phyloP scores from a whole-genome alignment of 1,140 invertebrate genomes.

The Drosophila punjabiensis region DNA sequence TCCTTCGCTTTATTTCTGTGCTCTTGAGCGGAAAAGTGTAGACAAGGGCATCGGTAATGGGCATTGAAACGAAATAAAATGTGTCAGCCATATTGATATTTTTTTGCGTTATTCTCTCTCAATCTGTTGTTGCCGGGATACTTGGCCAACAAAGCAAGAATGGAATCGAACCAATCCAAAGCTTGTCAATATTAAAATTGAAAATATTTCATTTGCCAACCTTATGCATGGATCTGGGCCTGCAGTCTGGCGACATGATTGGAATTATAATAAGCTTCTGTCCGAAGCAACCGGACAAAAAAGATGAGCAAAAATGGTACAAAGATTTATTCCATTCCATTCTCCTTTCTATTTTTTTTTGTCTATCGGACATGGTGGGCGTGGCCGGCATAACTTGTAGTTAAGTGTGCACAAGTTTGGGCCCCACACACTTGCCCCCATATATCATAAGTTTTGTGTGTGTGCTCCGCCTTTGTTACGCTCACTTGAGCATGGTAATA shows the following conservation, averaged over 20 bases:
- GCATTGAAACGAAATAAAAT: constrained; percentile 57
- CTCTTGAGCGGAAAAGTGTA: constrained; percentile 52
- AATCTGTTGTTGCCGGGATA: constrained; percentile 33
- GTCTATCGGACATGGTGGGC: constrained; percentile 27
- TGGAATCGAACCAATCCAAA: constrained; percentile 12
- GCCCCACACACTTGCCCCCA: constrained; percentile 3
- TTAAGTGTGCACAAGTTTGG: constrained; percentile 42
- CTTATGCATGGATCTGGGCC: constrained; percentile 35
- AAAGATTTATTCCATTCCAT: constrained; percentile 53
- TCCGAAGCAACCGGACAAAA: neutral
- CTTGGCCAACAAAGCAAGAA: constrained; percentile 5
- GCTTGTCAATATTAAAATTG: constrained; percentile 72
- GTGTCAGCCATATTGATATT: constrained; percentile 50
- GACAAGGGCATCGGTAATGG: constrained; percentile 61
- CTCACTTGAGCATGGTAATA: constrained; percentile 56
- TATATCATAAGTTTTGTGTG: constrained; percentile 59
- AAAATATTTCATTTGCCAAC: constrained; percentile 62
- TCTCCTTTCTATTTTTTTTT: constrained; percentile 31
- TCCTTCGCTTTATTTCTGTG: constrained; percentile 28
- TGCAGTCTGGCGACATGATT: constrained; percentile 60
- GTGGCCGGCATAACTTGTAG: constrained; percentile 47
- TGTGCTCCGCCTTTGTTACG: constrained; percentile 46
- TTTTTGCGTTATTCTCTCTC: constrained; percentile 5
- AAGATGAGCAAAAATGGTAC: constrained; percentile 7
- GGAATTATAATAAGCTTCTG: constrained; percentile 75